Evolutionary conservation across 2,888 invertebrate species (phyloP).

Genomic region (Halictus ligatus): DNA sequence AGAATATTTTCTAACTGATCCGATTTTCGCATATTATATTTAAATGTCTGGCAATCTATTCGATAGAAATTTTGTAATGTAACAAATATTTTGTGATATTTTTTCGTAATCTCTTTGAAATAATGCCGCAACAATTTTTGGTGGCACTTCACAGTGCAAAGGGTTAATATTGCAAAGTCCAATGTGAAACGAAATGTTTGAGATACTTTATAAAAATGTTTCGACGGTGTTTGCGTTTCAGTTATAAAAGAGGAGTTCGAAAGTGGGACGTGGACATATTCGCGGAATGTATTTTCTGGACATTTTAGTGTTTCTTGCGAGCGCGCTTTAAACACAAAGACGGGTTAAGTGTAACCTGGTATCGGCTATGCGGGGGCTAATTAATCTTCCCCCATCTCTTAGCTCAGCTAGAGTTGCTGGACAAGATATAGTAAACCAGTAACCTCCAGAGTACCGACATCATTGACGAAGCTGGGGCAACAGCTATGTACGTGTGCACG

Average conservation of each 20-base stretch:
- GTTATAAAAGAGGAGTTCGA: not conserved
- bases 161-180: not conserved
- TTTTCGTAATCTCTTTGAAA: no score
- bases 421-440: conserved; percentile 2
- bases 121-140: no score
- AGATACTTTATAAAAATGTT: not conserved
- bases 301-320: not conserved
- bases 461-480: conserved; percentile 7
- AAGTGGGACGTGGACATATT: not conserved
- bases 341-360: conserved; percentile 4
- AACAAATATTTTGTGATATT: no score
- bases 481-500: not conserved
- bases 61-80: no score
- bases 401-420: conserved; percentile 6
- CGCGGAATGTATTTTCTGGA: not conserved
- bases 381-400: conserved; percentile 5
- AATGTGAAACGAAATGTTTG: not conserved
- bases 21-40: no score
- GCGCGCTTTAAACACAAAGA: not conserved
- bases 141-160: no score
- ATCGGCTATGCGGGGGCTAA: not conserved
- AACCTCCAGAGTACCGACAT: not conserved
- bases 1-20: no score
- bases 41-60: no score
- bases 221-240: not conserved